phyloP scores from a whole-genome alignment of 92 coral and sea anemone species.

The Ricordea florida region DNA sequence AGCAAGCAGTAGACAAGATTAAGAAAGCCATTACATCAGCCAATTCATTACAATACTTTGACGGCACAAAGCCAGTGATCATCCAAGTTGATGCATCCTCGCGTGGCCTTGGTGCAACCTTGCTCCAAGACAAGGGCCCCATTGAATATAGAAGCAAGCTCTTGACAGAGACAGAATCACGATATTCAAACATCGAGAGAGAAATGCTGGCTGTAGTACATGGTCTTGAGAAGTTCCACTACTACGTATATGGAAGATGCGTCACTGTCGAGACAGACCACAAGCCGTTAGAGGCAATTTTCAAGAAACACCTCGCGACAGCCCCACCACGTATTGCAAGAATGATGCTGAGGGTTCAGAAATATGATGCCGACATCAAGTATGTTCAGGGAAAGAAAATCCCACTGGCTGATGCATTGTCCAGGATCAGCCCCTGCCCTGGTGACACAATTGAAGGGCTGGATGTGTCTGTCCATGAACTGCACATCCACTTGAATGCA shows the following conservation, averaged over 20 bases:
- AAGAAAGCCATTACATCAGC: conserved; percentile 46
- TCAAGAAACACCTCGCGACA: conserved; percentile 54
- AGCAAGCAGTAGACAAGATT: conserved; percentile 50
- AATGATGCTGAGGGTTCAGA: conserved; percentile 69
- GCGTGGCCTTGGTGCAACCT: conserved; percentile 65
- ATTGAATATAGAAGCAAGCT: conserved; percentile 67
- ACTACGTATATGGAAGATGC: conserved; percentile 62
- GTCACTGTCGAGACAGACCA: too few species aligned
- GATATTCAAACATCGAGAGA: conserved; percentile 68
- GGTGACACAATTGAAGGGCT: conserved; percentile 67
- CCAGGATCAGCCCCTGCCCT: conserved; percentile 55
- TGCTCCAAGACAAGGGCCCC: conserved; percentile 67
- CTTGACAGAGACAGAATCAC: conserved; percentile 57
- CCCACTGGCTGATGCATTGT: conserved; percentile 62
- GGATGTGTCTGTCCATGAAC: conserved; percentile 67
- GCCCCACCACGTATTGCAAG: conserved; percentile 71
- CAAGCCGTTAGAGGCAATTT: too few species aligned
- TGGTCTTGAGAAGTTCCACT: conserved; percentile 63
- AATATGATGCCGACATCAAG: conserved; percentile 49
- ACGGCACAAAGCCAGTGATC: conserved; percentile 56
- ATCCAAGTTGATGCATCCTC: conserved; percentile 67
- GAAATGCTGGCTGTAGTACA: conserved; percentile 73
- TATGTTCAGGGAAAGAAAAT: conserved; percentile 67
- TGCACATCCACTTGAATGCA: conserved; percentile 70
- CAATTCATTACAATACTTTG: conserved; percentile 60